Conservation (phyloP, 2,888 invertebrate species). For the Notodonta ziczac region DNA sequence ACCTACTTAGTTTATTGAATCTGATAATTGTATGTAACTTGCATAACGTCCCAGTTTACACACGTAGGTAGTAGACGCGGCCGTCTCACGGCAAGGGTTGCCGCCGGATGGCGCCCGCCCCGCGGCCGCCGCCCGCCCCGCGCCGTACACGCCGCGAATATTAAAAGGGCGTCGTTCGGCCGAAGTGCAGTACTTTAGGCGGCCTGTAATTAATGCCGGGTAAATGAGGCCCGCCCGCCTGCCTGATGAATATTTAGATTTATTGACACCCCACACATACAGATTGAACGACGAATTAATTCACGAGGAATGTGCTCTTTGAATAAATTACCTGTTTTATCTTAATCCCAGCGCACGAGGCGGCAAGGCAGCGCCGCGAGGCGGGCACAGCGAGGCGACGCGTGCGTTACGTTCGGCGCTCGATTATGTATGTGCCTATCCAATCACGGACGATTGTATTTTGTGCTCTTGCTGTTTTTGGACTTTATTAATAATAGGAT, state of each 20-base stretch:
- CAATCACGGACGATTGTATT: slow-evolving; percentile 43
- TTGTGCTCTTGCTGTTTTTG: slow-evolving; percentile 16
- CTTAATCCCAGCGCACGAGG: slow-evolving; percentile 30
- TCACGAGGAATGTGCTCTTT: slow-evolving; percentile 45
- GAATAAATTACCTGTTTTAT: slow-evolving; percentile 58
- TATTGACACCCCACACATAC: slow-evolving; percentile 53
- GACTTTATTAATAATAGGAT: slow-evolving; percentile 34
- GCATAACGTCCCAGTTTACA: no score
- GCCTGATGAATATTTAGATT: slow-evolving; percentile 66
- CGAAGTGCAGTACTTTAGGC: slow-evolving; percentile 28
- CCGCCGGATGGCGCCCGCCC: background rate
- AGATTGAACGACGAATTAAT: slow-evolving; percentile 44
- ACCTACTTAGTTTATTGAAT: no score
- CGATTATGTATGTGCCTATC: slow-evolving; percentile 39
- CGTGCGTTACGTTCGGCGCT: slow-evolving; percentile 19
- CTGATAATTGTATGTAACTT: no score
- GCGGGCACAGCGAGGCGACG: background rate
- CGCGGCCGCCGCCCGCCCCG: slow-evolving; percentile 9
- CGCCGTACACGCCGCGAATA: slow-evolving; percentile 39
- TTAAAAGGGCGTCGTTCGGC: slow-evolving; percentile 37
- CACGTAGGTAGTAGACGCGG: no score
- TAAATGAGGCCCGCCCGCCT: slow-evolving; percentile 37
- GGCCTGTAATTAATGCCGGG: slow-evolving; percentile 48
- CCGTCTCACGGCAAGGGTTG: background rate
- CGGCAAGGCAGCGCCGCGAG: slow-evolving; percentile 4